phyloP scores from a whole-genome alignment of 1,140 invertebrate species.

The Trachymyrmex septentrionalis region DNA sequence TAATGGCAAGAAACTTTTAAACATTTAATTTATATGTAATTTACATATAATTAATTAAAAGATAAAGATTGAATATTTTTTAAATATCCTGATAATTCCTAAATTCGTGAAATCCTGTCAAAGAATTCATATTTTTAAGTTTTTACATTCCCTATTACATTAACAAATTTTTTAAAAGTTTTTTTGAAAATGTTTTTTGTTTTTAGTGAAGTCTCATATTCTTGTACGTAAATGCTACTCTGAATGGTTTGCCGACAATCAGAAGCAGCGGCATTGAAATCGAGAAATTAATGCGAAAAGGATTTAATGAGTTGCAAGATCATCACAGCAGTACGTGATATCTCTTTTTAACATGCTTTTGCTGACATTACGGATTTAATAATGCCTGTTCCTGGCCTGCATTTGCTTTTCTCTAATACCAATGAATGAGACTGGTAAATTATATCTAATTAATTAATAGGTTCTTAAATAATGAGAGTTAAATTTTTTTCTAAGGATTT shows the following conservation, averaged over 20 bases:
- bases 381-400: no score
- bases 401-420: no score
- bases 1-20: no score
- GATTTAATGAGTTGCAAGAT: slow-evolving; percentile 90
- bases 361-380: no score
- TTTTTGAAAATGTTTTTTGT: not conserved
- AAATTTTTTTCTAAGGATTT: no score
- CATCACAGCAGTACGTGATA: slow-evolving; percentile 90
- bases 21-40: no score
- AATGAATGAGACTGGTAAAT: no score
- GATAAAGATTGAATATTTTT: no score
- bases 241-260: slow-evolving; percentile 94
- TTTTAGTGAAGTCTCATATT: slow-evolving; percentile 91
- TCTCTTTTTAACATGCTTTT: slow-evolving; percentile 88
- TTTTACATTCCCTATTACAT: not conserved
- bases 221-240: slow-evolving; percentile 92
- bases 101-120: not conserved
- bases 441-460: no score
- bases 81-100: no score
- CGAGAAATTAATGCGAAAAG: slow-evolving; percentile 89
- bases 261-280: slow-evolving; percentile 89
- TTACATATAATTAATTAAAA: no score
- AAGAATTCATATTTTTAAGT: not conserved
- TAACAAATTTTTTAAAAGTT: not conserved
- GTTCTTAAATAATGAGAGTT: no score